These are phyloP conservation scores for Heliconius charithonia DNA, from an alignment of 2,888 invertebrate species.

Conservation along the genomic window DNA sequence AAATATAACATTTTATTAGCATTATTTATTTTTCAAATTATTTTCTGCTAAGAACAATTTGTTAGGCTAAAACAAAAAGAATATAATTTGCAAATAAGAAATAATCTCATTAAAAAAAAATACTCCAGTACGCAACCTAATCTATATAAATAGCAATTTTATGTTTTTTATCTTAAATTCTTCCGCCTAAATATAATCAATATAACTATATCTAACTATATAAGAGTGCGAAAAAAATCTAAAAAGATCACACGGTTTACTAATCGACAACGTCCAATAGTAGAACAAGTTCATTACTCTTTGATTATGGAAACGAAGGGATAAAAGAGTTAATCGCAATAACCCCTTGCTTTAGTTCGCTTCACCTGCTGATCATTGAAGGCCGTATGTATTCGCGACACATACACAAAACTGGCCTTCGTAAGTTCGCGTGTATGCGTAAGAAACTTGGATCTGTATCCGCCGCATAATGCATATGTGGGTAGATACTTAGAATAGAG, in stretches of 20 bases:
- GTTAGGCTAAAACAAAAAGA: constrained; percentile 26
- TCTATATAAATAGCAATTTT: not conserved
- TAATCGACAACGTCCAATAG: constrained; percentile 76
- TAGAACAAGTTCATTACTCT: constrained; percentile 83
- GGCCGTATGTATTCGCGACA: constrained; percentile 82
- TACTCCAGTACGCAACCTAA: not conserved
- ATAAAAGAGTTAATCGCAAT: constrained; percentile 84
- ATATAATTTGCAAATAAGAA: constrained; percentile 41
- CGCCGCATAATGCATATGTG: constrained; percentile 77
- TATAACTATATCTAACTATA: constrained; percentile 25
- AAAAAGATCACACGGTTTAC: constrained; percentile 76
- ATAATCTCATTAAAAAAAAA: not conserved
- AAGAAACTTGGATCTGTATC: constrained; percentile 82
- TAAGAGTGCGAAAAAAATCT: constrained; percentile 34
- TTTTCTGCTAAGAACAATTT: constrained; percentile 46
- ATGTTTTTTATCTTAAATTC: not conserved
- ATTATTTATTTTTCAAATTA: not conserved
- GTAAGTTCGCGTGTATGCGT: constrained; percentile 76
- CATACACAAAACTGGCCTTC: constrained; percentile 81
- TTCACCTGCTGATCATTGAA: constrained; percentile 84
- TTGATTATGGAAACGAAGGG: constrained; percentile 83
- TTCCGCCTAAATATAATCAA: not conserved
- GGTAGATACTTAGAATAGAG: constrained; percentile 74
- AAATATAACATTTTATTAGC: not conserved
- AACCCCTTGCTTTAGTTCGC: constrained; percentile 82